phyloP scores from a whole-genome alignment of 2,113 vertebrate genomes.

The Sialia sialis region DNA sequence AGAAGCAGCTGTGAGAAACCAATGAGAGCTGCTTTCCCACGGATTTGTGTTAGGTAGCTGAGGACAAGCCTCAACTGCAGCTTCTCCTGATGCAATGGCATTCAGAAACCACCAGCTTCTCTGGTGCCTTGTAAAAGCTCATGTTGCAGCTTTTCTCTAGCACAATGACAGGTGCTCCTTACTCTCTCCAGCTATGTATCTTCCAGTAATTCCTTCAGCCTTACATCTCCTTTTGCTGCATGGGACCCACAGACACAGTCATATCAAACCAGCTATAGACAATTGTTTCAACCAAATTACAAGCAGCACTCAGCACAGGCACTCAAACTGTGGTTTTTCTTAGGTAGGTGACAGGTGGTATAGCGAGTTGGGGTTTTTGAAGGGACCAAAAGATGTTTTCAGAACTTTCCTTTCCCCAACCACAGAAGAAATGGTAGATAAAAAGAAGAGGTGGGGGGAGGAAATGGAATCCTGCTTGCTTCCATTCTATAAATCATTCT shows the following conservation, averaged over 20 bases:
- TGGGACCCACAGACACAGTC: background rate
- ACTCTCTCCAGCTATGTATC: background rate
- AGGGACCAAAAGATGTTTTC: background rate
- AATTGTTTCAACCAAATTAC: background rate
- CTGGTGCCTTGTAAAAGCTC: background rate
- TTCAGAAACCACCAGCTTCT: background rate
- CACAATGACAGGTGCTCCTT: background rate
- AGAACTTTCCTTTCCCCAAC: background rate
- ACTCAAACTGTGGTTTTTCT: background rate
- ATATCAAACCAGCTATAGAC: background rate
- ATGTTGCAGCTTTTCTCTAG: background rate
- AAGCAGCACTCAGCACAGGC: background rate
- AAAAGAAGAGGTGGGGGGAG: background rate
- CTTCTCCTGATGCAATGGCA: background rate
- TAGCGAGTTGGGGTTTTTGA: background rate
- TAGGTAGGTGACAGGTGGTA: background rate
- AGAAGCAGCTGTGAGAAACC: slow-evolving; percentile 4
- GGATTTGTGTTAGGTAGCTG: background rate
- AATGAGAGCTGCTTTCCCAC: background rate
- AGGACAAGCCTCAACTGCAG: background rate
- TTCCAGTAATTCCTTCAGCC: background rate
- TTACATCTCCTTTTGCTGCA: fast-evolving
- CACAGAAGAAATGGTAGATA: background rate
- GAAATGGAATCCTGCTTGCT: background rate
- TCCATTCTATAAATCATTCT: background rate